Conservation (phyloP, 2,888 invertebrate genomes). For the Aquatica leii region DNA sequence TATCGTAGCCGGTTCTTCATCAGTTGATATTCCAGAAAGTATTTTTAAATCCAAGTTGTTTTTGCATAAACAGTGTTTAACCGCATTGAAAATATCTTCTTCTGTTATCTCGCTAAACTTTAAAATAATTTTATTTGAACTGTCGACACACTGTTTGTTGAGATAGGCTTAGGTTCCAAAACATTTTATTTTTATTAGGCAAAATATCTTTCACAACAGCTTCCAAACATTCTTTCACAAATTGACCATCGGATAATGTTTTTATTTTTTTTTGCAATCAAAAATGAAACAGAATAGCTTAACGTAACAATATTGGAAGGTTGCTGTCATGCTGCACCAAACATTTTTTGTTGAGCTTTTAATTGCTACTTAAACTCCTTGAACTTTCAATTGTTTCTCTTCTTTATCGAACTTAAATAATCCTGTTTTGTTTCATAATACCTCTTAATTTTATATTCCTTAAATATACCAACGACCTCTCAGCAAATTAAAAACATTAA, state of each 20-base stretch:
- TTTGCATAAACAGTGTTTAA: too few species aligned
- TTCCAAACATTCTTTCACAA: background rate
- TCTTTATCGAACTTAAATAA: too few species aligned
- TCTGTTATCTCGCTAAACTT: background rate
- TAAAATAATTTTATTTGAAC: background rate
- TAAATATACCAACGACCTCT: slow-evolving; percentile 36
- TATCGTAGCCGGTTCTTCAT: too few species aligned
- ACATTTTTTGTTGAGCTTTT: slow-evolving; percentile 3
- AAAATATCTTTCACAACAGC: background rate
- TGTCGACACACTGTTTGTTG: slow-evolving; percentile 4
- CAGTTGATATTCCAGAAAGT: too few species aligned
- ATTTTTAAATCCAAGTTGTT: too few species aligned
- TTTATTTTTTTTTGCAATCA: background rate
- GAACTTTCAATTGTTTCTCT: too few species aligned
- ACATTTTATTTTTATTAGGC: background rate
- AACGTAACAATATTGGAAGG: background rate
- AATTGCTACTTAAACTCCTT: too few species aligned
- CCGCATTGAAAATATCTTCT: too few species aligned
- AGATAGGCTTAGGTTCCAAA: background rate
- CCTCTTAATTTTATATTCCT: slow-evolving; percentile 37
- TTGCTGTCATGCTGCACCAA: background rate
- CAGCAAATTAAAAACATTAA: slow-evolving; percentile 34
- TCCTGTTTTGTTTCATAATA: slow-evolving; percentile 40
- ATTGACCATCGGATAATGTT: background rate
- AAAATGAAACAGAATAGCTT: slow-evolving; percentile 8